A percentile compares a stretch with the other conserved stretches of the same genome.
Conservation (phyloP, 2,113 vertebrate genomes). For the Phocoena sinus region DNA sequence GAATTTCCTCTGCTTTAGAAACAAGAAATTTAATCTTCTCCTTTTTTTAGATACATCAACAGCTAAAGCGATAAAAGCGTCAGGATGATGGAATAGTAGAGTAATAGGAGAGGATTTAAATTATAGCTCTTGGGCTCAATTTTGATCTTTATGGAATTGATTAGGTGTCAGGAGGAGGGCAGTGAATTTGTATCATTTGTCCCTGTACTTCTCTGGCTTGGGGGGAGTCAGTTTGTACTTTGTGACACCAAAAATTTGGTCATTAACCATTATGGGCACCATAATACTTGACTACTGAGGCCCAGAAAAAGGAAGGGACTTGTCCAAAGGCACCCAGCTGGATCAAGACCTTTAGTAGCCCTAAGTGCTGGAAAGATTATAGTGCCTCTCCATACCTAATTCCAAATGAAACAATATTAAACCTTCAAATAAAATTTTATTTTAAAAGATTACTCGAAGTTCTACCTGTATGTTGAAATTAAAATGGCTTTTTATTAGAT, state of each 20-base stretch:
- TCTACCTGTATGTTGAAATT: constrained; percentile 24
- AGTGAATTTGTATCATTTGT: not conserved
- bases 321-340: not conserved
- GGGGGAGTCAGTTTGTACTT: not conserved
- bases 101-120: constrained; percentile 1
- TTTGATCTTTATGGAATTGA: not conserved
- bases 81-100: not conserved
- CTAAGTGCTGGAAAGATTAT: not conserved
- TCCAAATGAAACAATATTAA: constrained; percentile 7
- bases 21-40: constrained; percentile 31
- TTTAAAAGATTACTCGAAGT: not conserved
- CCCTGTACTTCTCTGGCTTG: not conserved
- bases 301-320: not conserved
- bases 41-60: not conserved
- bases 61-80: not conserved
- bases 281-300: not conserved
- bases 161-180: not conserved
- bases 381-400: not conserved
- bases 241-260: not conserved
- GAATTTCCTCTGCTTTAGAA: constrained; percentile 46
- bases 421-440: not conserved
- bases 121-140: constrained; percentile 9
- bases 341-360: not conserved
- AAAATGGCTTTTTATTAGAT: constrained; percentile 24
- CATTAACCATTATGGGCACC: not conserved